Conservation (phyloP, 2,113 vertebrate genomes). For the Brachypteracias leptosomus region DNA sequence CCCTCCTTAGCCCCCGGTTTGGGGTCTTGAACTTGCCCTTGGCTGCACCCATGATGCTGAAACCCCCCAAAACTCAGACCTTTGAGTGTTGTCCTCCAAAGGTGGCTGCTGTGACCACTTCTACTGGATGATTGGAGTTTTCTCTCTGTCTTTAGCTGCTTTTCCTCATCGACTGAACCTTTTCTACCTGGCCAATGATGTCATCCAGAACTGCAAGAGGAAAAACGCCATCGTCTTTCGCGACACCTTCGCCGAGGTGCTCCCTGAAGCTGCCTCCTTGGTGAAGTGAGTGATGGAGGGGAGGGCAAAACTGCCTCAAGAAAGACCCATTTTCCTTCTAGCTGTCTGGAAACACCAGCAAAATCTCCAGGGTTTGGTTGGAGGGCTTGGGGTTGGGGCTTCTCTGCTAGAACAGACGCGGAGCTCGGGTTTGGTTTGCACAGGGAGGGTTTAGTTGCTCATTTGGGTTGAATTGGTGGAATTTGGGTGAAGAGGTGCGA, state of each 20-base stretch:
- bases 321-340: background rate
- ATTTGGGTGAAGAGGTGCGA: fast-evolving
- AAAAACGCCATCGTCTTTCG: constrained; percentile 95
- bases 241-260: constrained; percentile 89
- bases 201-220: constrained; percentile 98
- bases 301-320: background rate
- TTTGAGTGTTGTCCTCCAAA: background rate
- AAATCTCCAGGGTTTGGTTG: background rate
- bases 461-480: background rate
- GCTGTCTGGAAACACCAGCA: background rate
- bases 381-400: too few relatives aligned
- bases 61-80: too few relatives aligned
- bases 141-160: constrained; percentile 77
- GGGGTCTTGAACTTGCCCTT: background rate
- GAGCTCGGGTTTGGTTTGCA: background rate
- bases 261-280: constrained; percentile 88
- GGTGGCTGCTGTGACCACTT: fast-evolving
- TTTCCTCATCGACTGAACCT: constrained; percentile 93
- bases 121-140: background rate
- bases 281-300: constrained; percentile 83
- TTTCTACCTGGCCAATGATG: constrained; percentile 96
- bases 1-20: background rate
- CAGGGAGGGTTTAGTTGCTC: background rate
- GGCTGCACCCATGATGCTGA: fast-evolving
- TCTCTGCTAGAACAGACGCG: too few relatives aligned